Base-by-base conservation (phyloP, 2,113 vertebrate genomes). In the Ailuropoda melanoleuca region DNA sequence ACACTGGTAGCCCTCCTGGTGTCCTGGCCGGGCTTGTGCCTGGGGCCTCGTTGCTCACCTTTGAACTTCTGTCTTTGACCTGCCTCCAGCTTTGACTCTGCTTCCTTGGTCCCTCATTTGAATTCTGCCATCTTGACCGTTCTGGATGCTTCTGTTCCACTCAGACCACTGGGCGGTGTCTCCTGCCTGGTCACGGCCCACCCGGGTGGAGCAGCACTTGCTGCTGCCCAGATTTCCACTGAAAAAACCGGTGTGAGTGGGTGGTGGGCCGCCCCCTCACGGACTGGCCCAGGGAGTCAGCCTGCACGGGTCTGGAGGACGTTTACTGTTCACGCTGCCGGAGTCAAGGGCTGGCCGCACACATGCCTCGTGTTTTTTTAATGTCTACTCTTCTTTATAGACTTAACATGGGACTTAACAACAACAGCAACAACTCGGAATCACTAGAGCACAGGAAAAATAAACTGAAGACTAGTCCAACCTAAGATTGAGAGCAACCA, bases 271-370 rank as follows among this genome's bases (percentile, higher is more conserved):
- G 5, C 43, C 21, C 10, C 2, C 23, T 21, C 31, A 0, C 26
- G 10, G 19, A 19, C n/a, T 12, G 43, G 43, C 62, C 1, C 15
- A 1, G 43, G 31, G 37, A 23, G 18, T 19, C 9, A 4, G 10
- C 39, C 50, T 0, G 9, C 19, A 8, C 7, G 8, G 53, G 82
- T 15, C 43, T 0, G 1, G 1, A 48, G 26, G 6, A 18, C 3
- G 10, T 6, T 34, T 13, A 11, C 15, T 34, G 3, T 58, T 10
- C n/a, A 24, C 5, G 0, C 62, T 8, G n/a, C 6, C 21, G 1
- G 8, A 4, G 21, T 21, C 48, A 1, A n/a, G 46, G 12, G 4
- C 37, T 14, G 24, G 50, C 90, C 19, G 66, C 8, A 3, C 34
- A 7, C 46, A 1, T 0, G 3, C 46, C 24, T 26, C 9, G n/a